phyloP scores from a whole-genome alignment of 2,113 vertebrate genomes.

The Plotosus lineatus region DNA sequence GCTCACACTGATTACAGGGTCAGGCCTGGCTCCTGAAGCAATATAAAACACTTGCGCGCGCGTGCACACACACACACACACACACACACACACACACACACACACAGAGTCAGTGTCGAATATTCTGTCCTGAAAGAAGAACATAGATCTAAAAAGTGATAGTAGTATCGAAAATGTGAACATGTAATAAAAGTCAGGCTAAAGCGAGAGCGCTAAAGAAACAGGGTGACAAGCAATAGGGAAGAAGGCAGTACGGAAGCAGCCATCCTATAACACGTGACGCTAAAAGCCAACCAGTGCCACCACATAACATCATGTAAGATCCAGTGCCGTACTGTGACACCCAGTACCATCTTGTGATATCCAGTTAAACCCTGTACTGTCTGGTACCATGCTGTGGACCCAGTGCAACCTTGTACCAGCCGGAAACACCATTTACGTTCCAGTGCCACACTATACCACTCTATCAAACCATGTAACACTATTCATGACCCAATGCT shows the following conservation, averaged over 20 bases:
- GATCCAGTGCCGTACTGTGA: background rate
- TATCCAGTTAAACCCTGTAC: no score
- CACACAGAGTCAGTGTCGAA: conserved; percentile 34
- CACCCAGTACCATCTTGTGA: background rate
- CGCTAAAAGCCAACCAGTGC: no score
- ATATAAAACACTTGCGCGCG: conserved; percentile 59
- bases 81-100: conserved; percentile 48
- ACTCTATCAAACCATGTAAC: no score
- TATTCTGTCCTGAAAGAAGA: background rate
- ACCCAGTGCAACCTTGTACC: background rate
- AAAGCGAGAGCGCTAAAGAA: no score
- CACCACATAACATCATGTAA: no score
- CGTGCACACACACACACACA: conserved; percentile 48
- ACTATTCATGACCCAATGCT: no score
- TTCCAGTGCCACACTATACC: background rate
- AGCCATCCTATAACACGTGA: no score
- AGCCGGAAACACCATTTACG: background rate
- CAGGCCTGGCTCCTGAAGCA: conserved; percentile 63
- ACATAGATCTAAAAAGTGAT: conserved; percentile 1
- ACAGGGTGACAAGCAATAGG: no score
- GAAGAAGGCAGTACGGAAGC: no score
- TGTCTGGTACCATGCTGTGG: no score
- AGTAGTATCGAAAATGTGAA: background rate
- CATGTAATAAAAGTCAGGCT: background rate
- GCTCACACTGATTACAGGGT: conserved; percentile 76